A percentile compares a stretch with the other conserved stretches of the same genome.
phyloP scores from a whole-genome alignment of 2,888 invertebrate genomes.

The Scaptomyza parva region DNA sequence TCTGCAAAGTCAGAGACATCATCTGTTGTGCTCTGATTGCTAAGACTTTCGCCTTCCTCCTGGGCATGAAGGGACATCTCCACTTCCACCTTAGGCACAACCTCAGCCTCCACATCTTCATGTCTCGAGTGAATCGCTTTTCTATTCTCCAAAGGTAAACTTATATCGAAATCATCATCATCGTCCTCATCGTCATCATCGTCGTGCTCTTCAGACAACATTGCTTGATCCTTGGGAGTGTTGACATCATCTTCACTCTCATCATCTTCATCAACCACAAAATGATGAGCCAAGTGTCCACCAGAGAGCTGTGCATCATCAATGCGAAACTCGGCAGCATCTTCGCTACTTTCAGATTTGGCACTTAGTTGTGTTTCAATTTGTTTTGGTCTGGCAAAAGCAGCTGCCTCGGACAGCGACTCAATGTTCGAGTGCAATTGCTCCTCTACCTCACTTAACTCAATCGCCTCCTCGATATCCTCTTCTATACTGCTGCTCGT shows the following conservation, averaged over 20 bases:
- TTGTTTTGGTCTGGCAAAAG: constrained; percentile 38
- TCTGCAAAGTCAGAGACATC: constrained; percentile 84
- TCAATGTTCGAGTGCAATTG: constrained; percentile 52
- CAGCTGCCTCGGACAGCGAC: constrained; percentile 58
- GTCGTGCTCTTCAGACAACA: constrained; percentile 36
- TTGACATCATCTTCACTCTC: constrained; percentile 61
- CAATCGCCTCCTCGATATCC: constrained; percentile 84
- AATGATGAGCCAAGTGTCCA: constrained; percentile 83
- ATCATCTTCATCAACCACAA: constrained; percentile 73
- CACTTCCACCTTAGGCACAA: neutral
- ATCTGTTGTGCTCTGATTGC: constrained; percentile 83
- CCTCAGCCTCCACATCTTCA: constrained; percentile 20
- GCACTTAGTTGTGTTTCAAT: constrained; percentile 46
- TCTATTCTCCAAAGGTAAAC: constrained; percentile 63
- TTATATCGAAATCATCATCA: constrained; percentile 71
- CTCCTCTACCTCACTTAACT: constrained; percentile 80
- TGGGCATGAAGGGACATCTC: constrained; percentile 13
- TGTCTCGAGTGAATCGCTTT: constrained; percentile 69
- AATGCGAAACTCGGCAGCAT: constrained; percentile 78
- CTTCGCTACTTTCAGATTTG: constrained; percentile 54
- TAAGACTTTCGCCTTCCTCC: constrained; percentile 64
- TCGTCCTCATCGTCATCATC: constrained; percentile 60
- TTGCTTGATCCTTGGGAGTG: constrained; percentile 19
- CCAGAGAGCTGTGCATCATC: constrained; percentile 83
- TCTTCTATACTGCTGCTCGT: constrained; percentile 83